A percentile compares a stretch with the other conserved stretches of the same genome.
Conservation (phyloP, 2,888 invertebrate species). For the Sturmia bella region DNA sequence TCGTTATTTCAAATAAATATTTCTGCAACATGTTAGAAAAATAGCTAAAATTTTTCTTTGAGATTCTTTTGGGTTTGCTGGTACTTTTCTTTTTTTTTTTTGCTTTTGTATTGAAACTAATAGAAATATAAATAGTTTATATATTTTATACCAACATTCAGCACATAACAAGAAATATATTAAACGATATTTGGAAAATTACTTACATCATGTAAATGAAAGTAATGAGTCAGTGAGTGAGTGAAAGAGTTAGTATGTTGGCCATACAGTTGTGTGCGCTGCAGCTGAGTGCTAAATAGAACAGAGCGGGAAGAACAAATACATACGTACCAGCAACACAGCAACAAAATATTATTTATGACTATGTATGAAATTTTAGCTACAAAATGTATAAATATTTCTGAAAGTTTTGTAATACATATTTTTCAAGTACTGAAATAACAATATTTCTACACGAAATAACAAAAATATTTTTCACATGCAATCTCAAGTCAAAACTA, state of each 20-base stretch:
- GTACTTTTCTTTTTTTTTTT: background rate
- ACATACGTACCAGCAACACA: background rate
- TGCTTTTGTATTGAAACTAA: constrained; percentile 13
- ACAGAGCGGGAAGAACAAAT: background rate
- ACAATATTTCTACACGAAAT: constrained; percentile 66
- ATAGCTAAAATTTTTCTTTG: constrained; percentile 23
- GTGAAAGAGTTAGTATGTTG: constrained; percentile 2
- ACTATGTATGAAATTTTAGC: constrained; percentile 18
- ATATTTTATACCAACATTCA: constrained; percentile 45
- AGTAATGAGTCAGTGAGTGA: background rate
- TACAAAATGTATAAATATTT: constrained; percentile 47
- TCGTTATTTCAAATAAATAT: constrained; percentile 26
- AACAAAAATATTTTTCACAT: constrained; percentile 52
- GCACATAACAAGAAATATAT: constrained; percentile 49
- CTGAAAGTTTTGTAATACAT: constrained; percentile 61
- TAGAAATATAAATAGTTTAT: constrained; percentile 29
- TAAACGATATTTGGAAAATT: constrained; percentile 45
- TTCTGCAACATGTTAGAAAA: constrained; percentile 27
- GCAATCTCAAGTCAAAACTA: constrained; percentile 33
- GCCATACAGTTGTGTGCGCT: background rate
- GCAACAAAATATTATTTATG: constrained; percentile 57
- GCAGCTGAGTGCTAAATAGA: background rate
- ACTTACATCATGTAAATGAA: constrained; percentile 44
- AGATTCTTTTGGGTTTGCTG: constrained; percentile 7
- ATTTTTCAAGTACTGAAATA: constrained; percentile 67